Base-by-base conservation (phyloP, 2,797 vertebrate species). In the Hydrocynus forskahlii region DNA sequence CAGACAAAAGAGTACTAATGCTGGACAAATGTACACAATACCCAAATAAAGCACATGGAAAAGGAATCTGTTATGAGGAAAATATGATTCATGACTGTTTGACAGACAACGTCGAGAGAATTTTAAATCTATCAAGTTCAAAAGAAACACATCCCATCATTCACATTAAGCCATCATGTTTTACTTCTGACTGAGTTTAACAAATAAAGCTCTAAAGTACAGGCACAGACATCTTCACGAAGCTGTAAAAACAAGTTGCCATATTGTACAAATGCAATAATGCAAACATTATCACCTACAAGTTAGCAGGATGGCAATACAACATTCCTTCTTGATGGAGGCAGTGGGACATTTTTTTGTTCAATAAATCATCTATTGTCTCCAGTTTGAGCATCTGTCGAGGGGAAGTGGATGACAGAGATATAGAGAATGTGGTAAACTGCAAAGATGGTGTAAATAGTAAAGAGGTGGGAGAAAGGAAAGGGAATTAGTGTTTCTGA, bases 251-350 rank as follows among this genome's bases (percentile, higher is more conserved):
- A 64, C 45, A 50, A 43, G 70, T 7, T 68, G 40, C 59, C 73
- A 23, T 70, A 63, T 63, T 69, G 43, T 54, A 82, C 70, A 69
- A 43, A 68, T 19, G 29, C 29, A 72, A 72, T 23, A 69, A 59
- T 60, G 25, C 45, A 67, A 71, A 50, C 48, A 57, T 73, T 80
- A 55, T 19, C 17, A 63, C 21, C 38, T 79, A 57, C 64, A 76
- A 38, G 40, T 70, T 50, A 74, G 54, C n/a, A 45, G 48, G 66
- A 63, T 81, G 79, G 80, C 76, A 77, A 86, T 84, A 81, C 69
- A 77, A 79, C 83, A 79, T 86, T 88, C 88, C 88, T 89, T 62
- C 91, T 91, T 92, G 89, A 91, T 89, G 29, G 54, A 70, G 63
- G 12, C 29, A 50, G 13, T 40, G 10, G 21, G 19, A 19, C 19